Base-by-base conservation (phyloP, 2,113 vertebrate species). In the Naja naja region DNA sequence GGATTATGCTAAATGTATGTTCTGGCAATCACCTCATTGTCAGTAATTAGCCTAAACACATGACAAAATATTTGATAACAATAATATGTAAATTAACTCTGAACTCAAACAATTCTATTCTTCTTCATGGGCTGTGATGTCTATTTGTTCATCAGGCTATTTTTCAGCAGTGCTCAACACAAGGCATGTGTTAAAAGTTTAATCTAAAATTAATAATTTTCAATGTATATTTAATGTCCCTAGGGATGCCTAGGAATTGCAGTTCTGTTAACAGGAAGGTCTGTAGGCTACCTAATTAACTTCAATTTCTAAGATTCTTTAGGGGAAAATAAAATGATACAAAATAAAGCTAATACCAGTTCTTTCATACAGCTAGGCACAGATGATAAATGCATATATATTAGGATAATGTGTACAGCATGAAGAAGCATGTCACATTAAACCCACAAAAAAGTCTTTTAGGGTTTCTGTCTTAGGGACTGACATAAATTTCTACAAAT, bases 401-500 rank as follows among this genome's bases (percentile, higher is more conserved):
- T 90, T 90, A 90, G 47, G 2, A 47, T 25, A 56, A 58, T 87
- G 11, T 47, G 11, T 47, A 30, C 22, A 43, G 14, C 20, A 27
- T 12, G 18, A 91, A 91, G 58, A 47, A 39, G 30, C 10, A 39
- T 47, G 58, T 91, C 55, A 52, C 22, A 88, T 34, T 23, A 25
- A 58, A 39, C 74, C 34, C 43, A 16, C 3, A 87, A n/a, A 34
- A 90, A 47, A 89, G 90, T 27, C 93, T 89, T 81, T 23, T 53
- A 45, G 1, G 0, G 49, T 5, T 64, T 3, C 2, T 96, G 1
- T 87, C 91, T 53, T 6, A 91, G 43, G 56, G 22, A 52, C 1
- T 92, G 43, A 45, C 91, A 86, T 2, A 87, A 94, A 30, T 92
- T 94, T 58, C 54, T 94, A 22, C 6, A 95, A 53, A 27, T 30